Percentiles rank a stretch among this genome's conserved stretches.
Evolutionary conservation across 2,797 vertebrate species (phyloP).

Genomic region (Chelmon rostratus): DNA sequence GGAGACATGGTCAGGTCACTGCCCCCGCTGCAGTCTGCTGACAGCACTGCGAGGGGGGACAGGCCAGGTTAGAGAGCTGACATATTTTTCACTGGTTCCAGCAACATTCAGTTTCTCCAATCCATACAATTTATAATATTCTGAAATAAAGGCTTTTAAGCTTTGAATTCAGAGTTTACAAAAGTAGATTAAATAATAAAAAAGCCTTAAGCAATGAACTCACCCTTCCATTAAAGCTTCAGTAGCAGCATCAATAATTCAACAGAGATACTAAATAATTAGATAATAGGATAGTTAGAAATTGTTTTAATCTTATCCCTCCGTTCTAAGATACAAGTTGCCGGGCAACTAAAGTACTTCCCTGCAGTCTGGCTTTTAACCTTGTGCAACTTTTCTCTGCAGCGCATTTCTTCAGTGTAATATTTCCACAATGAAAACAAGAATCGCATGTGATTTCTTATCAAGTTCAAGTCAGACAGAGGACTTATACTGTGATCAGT

Average conservation of each 20-base stretch:
- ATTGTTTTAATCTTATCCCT: not conserved
- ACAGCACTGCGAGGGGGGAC: slow-evolving; percentile 85
- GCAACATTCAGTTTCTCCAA: not conserved
- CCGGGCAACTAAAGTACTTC: slow-evolving; percentile 18
- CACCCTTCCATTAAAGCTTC: not conserved
- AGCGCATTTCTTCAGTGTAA: not conserved
- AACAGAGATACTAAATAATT: slow-evolving; percentile 13
- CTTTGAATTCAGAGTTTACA: not conserved
- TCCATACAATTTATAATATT: not conserved
- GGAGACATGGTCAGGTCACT: slow-evolving; percentile 95
- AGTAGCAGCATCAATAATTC: not conserved
- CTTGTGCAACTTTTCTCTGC: slow-evolving; percentile 12
- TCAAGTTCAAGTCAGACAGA: not conserved
- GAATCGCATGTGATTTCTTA: not conserved
- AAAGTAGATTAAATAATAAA: not conserved
- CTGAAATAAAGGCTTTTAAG: not conserved
- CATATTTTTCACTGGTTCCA: not conserved
- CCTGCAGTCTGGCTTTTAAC: slow-evolving; percentile 5
- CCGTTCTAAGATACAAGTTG: slow-evolving; percentile 5
- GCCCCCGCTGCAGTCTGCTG: slow-evolving; percentile 95
- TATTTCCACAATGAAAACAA: not conserved
- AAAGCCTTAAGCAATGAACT: not conserved
- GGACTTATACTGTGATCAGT: not conserved
- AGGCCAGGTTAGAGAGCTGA: slow-evolving; percentile 68
- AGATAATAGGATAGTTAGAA: not conserved